Percentiles rank a stretch among this genome's conserved stretches.
These are phyloP conservation scores for Osmerus mordax DNA, from an alignment of 2,113 vertebrate genomes.

Conservation along the genomic window DNA sequence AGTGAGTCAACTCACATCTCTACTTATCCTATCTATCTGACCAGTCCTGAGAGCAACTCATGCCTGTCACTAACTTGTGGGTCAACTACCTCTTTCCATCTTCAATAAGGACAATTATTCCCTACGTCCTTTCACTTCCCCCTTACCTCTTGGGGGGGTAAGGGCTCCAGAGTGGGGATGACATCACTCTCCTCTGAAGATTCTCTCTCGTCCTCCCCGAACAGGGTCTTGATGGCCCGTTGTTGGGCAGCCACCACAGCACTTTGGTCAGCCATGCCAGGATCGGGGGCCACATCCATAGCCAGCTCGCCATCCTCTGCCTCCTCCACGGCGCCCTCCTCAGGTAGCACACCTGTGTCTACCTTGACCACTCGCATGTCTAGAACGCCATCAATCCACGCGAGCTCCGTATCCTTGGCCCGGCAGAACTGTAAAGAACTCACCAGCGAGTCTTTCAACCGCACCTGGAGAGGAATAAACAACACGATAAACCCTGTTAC, in stretches of 20 bases:
- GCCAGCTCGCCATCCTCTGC: slow-evolving; percentile 80
- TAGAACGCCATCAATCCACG: slow-evolving; percentile 96
- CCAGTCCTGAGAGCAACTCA: background rate
- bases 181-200: slow-evolving; percentile 90
- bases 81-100: too few species aligned
- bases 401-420: slow-evolving; percentile 93
- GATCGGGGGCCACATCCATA: slow-evolving; percentile 75
- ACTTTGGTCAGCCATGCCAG: slow-evolving; percentile 68
- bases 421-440: slow-evolving; percentile 98
- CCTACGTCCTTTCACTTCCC: background rate
- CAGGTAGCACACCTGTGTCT: slow-evolving; percentile 92
- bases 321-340: slow-evolving; percentile 87
- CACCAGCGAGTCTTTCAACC: slow-evolving; percentile 96
- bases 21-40: background rate
- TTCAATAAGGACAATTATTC: background rate
- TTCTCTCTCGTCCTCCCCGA: slow-evolving; percentile 90
- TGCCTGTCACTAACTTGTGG: slow-evolving; percentile 6
- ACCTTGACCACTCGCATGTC: slow-evolving; percentile 98
- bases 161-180: slow-evolving; percentile 93
- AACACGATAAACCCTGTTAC: background rate
- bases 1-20: background rate
- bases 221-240: slow-evolving; percentile 91
- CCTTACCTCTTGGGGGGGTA: slow-evolving; percentile 85
- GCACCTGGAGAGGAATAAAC: slow-evolving; percentile 73
- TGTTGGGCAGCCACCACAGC: slow-evolving; percentile 81